phyloP scores from a whole-genome alignment of 2,888 invertebrate species.

The Clunio marinus region DNA sequence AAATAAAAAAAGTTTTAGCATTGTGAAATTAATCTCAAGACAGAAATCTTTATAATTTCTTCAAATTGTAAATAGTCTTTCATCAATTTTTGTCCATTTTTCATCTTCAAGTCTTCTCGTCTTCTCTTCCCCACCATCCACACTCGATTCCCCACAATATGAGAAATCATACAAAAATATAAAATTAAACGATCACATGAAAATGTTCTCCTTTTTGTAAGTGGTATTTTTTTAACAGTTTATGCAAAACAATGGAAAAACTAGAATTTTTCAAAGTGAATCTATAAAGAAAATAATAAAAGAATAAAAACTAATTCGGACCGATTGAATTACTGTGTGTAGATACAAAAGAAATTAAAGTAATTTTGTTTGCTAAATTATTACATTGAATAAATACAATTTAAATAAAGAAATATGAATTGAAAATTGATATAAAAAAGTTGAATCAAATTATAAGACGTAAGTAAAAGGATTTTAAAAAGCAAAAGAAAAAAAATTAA shows the following conservation, averaged over 20 bases:
- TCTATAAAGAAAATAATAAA: neutral
- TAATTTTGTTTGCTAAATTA: neutral
- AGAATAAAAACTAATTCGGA: neutral
- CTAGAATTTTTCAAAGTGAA: neutral
- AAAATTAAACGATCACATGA: neutral
- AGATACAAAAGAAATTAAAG: neutral
- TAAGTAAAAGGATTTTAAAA: neutral
- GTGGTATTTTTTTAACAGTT: slow-evolving; percentile 25
- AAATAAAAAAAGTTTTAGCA: slow-evolving; percentile 22
- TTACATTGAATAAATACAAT: neutral
- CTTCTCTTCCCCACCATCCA: neutral
- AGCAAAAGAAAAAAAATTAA: neutral
- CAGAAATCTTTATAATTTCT: neutral
- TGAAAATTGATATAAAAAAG: neutral
- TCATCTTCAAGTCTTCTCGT: too few species aligned
- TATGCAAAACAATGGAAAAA: neutral
- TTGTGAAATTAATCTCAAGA: neutral
- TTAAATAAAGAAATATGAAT: neutral
- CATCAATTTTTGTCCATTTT: neutral
- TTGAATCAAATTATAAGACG: neutral
- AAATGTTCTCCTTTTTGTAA: slow-evolving; percentile 33
- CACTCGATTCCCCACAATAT: neutral
- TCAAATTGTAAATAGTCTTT: slow-evolving; percentile 16
- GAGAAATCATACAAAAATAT: neutral
- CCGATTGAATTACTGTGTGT: slow-evolving; percentile 1